These are phyloP conservation scores for Myoxocephalus aenaeus DNA, from an alignment of 2,797 vertebrate species.

Conservation along the genomic window DNA sequence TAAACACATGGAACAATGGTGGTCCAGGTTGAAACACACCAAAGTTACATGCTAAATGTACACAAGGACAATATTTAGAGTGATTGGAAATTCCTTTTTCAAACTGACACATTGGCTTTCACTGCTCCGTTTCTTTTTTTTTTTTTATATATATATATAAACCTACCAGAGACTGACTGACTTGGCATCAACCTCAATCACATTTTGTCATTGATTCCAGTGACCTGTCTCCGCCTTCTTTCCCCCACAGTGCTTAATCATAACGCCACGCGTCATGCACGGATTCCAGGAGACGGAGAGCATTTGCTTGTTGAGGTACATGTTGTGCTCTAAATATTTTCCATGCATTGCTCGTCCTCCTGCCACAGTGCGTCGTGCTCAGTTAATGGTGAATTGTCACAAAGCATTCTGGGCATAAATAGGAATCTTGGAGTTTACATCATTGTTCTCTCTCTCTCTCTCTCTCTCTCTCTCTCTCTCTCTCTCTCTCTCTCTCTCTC, in stretches of 20 bases:
- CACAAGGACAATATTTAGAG: background rate
- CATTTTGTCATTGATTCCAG: background rate
- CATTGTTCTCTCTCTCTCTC: background rate
- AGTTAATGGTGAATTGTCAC: slow-evolving; percentile 43
- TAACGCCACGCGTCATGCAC: background rate
- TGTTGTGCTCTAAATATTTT: slow-evolving; percentile 10
- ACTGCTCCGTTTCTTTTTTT: background rate
- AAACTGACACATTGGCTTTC: background rate
- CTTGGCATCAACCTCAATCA: background rate
- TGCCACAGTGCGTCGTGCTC: slow-evolving; percentile 3
- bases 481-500: background rate
- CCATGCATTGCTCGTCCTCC: slow-evolving; percentile 13
- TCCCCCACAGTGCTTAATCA: background rate
- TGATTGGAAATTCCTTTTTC: background rate
- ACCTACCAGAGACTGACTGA: background rate
- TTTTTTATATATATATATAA: too few relatives aligned
- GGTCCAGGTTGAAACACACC: background rate
- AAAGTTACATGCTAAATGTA: background rate
- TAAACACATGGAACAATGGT: background rate
- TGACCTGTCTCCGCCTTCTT: background rate
- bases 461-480: too few relatives aligned
- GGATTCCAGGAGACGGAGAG: slow-evolving; percentile 1
- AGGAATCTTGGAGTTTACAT: slow-evolving; percentile 23
- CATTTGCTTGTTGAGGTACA: slow-evolving; percentile 9
- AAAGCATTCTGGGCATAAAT: slow-evolving; percentile 31